Evolutionary conservation across 2,797 vertebrate species (phyloP).

Genomic region (Fratercula arctica): DNA sequence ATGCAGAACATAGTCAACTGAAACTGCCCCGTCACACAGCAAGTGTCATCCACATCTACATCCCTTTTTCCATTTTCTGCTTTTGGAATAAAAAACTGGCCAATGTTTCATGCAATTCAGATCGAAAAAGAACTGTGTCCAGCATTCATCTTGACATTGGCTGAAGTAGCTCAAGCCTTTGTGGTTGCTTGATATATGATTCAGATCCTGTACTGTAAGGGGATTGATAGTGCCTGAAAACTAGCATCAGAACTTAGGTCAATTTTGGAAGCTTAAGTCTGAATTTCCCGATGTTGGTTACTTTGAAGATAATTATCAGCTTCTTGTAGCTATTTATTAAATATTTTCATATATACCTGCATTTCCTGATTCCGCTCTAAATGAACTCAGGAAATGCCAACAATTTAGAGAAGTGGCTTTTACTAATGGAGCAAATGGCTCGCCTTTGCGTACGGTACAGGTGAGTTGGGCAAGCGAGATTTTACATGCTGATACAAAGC

Average conservation of each 20-base stretch:
- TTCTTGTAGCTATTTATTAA: neutral
- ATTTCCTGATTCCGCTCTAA: neutral
- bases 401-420: neutral
- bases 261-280: neutral
- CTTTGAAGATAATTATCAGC: neutral
- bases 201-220: neutral
- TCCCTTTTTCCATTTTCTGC: neutral
- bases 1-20: neutral
- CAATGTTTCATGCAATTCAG: accelerated
- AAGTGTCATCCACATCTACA: neutral
- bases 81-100: neutral
- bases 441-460: accelerated
- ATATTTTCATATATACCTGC: neutral
- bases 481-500: neutral
- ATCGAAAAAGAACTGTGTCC: neutral
- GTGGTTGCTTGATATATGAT: neutral
- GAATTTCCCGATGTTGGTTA: neutral
- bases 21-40: neutral
- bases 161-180: neutral
- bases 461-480: neutral
- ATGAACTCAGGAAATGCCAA: neutral
- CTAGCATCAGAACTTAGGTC: neutral
- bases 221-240: neutral
- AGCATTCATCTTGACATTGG: neutral
- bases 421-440: neutral